These are phyloP conservation scores for Notothenia rossii DNA, from an alignment of 2,113 vertebrate genomes.

Conservation along the genomic window DNA sequence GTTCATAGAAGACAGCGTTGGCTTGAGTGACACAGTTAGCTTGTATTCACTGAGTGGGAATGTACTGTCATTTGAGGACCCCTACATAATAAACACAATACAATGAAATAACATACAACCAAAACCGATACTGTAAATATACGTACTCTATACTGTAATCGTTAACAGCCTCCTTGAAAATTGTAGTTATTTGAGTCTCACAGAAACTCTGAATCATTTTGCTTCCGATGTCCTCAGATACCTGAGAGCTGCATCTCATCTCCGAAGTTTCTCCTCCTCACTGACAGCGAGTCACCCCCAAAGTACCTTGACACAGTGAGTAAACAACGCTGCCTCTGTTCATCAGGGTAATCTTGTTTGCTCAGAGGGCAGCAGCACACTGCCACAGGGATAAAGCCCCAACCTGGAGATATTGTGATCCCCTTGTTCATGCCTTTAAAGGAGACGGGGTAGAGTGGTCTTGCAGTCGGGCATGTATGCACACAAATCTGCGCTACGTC, in stretches of 20 bases:
- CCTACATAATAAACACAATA: no score
- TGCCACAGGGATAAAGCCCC: slow-evolving; percentile 49
- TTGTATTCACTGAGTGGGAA: no score
- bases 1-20: no score
- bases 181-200: not conserved
- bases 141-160: no score
- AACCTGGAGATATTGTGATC: slow-evolving; percentile 50
- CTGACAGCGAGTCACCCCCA: slow-evolving; percentile 63
- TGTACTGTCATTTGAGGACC: no score
- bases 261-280: slow-evolving; percentile 43
- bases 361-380: slow-evolving; percentile 48
- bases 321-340: slow-evolving; percentile 72
- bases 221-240: slow-evolving; percentile 21
- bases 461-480: slow-evolving; percentile 17
- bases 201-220: slow-evolving; percentile 9
- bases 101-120: no score
- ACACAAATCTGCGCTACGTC: slow-evolving; percentile 29
- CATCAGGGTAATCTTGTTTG: slow-evolving; percentile 79
- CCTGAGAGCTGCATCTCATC: slow-evolving; percentile 32
- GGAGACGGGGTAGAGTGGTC: slow-evolving; percentile 4
- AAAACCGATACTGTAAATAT: no score
- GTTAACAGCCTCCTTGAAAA: not conserved
- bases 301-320: slow-evolving; percentile 68
- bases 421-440: slow-evolving; percentile 38
- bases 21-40: no score